These are phyloP conservation scores for Pitangus sulphuratus DNA, from an alignment of 2,797 vertebrate genomes.

Conservation along the genomic window DNA sequence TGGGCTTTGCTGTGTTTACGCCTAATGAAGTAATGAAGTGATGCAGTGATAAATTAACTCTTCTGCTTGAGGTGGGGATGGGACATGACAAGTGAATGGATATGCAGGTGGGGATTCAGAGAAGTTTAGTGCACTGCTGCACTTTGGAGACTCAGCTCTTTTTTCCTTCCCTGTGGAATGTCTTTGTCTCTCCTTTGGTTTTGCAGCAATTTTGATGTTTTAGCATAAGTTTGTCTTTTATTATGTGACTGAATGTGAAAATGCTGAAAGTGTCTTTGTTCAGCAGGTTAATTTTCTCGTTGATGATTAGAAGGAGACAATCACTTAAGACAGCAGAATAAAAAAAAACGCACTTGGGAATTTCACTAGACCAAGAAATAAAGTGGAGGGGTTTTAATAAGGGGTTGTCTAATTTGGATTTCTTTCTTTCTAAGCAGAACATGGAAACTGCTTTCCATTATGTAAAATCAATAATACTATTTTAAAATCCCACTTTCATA, in stretches of 20 bases:
- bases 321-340: conserved; percentile 54
- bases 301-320: conserved; percentile 58
- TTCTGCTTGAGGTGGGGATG: background rate
- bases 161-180: background rate
- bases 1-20: background rate
- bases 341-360: conserved; percentile 17
- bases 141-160: background rate
- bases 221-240: conserved; percentile 42
- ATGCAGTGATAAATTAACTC: background rate
- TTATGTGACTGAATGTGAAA: conserved; percentile 37
- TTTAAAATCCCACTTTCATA: background rate
- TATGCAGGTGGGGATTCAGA: background rate
- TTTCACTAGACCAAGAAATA: conserved; percentile 55
- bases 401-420: conserved; percentile 17
- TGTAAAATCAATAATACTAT: background rate
- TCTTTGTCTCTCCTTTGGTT: conserved; percentile 34
- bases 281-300: conserved; percentile 30
- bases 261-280: conserved; percentile 49
- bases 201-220: conserved; percentile 24
- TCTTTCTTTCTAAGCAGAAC: conserved; percentile 7
- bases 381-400: conserved; percentile 24
- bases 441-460: conserved; percentile 13
- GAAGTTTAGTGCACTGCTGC: background rate
- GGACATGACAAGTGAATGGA: background rate
- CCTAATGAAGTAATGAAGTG: background rate